phyloP scores from a whole-genome alignment of 2,797 vertebrate species.

The Liasis olivaceus region DNA sequence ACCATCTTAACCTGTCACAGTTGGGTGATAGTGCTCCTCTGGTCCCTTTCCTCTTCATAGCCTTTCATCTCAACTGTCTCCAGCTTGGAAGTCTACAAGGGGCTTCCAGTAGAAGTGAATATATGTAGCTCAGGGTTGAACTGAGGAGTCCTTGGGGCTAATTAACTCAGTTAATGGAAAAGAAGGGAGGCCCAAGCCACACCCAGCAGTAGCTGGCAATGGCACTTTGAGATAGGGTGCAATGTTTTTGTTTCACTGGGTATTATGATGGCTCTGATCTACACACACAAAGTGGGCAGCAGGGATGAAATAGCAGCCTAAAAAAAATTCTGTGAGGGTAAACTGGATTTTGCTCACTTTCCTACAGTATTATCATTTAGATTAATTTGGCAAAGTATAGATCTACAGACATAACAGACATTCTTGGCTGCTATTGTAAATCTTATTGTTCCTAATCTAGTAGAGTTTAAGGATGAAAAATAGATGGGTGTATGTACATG shows the following conservation, averaged over 20 bases:
- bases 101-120: constrained; percentile 42
- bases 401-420: background rate
- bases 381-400: background rate
- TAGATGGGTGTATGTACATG: background rate
- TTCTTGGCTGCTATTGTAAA: background rate
- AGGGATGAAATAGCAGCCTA: background rate
- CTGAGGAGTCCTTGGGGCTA: no score
- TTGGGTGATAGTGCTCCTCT: constrained; percentile 57
- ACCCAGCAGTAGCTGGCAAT: constrained; percentile 59
- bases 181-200: constrained; percentile 51
- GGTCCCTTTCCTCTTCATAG: constrained; percentile 65
- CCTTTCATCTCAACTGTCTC: constrained; percentile 60
- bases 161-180: constrained; percentile 65
- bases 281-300: background rate
- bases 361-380: background rate
- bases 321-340: background rate
- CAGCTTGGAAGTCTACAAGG: constrained; percentile 61
- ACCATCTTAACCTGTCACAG: constrained; percentile 53
- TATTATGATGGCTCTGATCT: constrained; percentile 33
- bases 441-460: background rate
- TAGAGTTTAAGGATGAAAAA: background rate
- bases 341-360: background rate
- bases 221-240: constrained; percentile 41
- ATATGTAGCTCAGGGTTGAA: no score
- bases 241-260: background rate